Evolutionary conservation across 2,888 invertebrate species (phyloP).

Genomic region (Clepsis dumicolana): DNA sequence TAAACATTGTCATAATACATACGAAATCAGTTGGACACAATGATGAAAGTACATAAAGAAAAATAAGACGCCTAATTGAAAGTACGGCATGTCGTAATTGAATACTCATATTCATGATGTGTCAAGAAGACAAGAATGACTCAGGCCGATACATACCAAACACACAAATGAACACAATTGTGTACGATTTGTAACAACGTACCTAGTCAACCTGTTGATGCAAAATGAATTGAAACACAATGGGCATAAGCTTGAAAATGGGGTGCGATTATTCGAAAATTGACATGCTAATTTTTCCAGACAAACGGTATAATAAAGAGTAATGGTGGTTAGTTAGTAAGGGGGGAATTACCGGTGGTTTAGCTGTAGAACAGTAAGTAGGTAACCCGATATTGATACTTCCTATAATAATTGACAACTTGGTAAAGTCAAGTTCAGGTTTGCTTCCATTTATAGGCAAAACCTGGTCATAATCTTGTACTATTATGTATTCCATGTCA

Average conservation of each 20-base stretch:
- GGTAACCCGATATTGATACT: not conserved
- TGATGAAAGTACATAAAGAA: constrained; percentile 7
- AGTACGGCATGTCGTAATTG: constrained; percentile 1
- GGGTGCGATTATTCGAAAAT: constrained; percentile 1
- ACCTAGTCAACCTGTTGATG: not conserved
- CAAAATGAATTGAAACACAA: not conserved
- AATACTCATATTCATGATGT: constrained; percentile 30
- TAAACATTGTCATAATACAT: no score
- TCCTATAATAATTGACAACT: no score
- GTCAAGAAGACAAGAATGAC: constrained; percentile 41
- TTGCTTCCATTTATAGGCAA: no score
- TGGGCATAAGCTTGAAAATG: constrained; percentile 17
- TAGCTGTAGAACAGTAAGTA: not conserved
- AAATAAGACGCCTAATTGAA: constrained; percentile 2
- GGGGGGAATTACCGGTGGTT: constrained; percentile 26
- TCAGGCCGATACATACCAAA: constrained; percentile 34
- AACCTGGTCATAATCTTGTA: no score
- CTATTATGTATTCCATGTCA: no score
- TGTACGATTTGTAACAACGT: constrained; percentile 24
- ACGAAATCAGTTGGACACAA: not conserved
- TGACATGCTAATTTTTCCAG: constrained; percentile 45
- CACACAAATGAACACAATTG: constrained; percentile 42
- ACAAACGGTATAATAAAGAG: constrained; percentile 40
- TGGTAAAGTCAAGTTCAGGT: no score
- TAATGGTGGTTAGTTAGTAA: constrained; percentile 36